Conservation (phyloP, 2,888 invertebrate species). For the Amblyjoppa fuscipennis region DNA sequence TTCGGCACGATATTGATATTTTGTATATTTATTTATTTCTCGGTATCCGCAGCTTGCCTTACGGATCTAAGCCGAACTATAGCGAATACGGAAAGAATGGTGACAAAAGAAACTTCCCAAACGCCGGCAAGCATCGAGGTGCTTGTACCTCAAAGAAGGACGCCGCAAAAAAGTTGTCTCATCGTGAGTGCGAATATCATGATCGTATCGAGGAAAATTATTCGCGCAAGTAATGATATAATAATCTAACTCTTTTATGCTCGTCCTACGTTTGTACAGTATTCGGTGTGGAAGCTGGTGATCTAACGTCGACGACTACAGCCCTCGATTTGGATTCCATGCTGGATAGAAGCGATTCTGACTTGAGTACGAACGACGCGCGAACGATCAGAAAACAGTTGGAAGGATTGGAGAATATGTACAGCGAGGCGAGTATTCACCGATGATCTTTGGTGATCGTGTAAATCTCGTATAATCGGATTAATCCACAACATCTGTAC, state of each 20-base stretch:
- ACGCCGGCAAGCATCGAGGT: slow-evolving; percentile 79
- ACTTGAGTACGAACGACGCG: slow-evolving; percentile 91
- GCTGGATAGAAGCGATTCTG: slow-evolving; percentile 92
- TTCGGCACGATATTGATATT: background rate
- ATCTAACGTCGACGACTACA: slow-evolving; percentile 93
- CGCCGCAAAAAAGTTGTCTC: slow-evolving; percentile 82
- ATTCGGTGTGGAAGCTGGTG: slow-evolving; percentile 91
- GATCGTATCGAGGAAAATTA: background rate
- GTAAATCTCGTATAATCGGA: slow-evolving; percentile 82
- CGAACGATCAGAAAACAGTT: slow-evolving; percentile 92
- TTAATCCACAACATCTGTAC: slow-evolving; percentile 41
- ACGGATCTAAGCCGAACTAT: slow-evolving; percentile 88
- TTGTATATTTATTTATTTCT: background rate
- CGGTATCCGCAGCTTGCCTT: slow-evolving; percentile 87
- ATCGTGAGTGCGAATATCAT: slow-evolving; percentile 76
- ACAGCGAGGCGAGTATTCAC: slow-evolving; percentile 90
- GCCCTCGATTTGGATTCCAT: slow-evolving; percentile 92
- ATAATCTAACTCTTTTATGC: background rate
- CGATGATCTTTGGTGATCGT: slow-evolving; percentile 81
- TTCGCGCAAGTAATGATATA: background rate
- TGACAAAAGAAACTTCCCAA: slow-evolving; percentile 81
- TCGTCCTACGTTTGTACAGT: slow-evolving; percentile 84
- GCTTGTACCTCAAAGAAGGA: slow-evolving; percentile 82
- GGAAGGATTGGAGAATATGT: slow-evolving; percentile 94
- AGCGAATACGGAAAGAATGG: slow-evolving; percentile 86